Evolutionary conservation across 2,888 invertebrate species (phyloP), one percentile per base, ranked within the genome.

Genomic region (Hypselothyrea guttata): DNA sequence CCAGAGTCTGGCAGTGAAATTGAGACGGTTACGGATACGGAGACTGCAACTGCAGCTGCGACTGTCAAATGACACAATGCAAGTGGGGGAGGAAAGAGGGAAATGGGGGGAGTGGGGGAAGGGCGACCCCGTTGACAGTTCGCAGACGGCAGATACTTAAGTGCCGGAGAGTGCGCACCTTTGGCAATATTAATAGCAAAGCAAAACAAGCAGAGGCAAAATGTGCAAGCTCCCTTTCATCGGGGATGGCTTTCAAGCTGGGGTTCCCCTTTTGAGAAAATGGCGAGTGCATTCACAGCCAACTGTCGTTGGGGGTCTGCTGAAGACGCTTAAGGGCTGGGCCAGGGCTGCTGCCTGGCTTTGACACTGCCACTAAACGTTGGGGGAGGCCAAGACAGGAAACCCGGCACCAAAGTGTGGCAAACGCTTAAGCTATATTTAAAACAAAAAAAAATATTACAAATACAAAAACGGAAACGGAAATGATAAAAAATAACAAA

Each of bases 71-170:
- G 81, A 82, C 81, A 84, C 84, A 81, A 84, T 82, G 71, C 65
- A 47, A 44, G 38, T 30, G 27, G 53, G 38, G 34, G 12, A 42
- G 46, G 51, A 27, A 53, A 28, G 9, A 22, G 33, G 12, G n/a
- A 30, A 12, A 18, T 8, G 7, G 18, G 28, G 8, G 13, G 1
- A 27, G 40, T 1, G 16, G 9, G 9, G 44, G 18, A 5, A 28
- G 45, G 53, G 57, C 68, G 59, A 66, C 66, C 72, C 71, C 66
- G 75, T 78, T 78, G 84, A 84, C 81, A 85, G 81, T 72, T 72
- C 77, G 68, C 85, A 84, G 84, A 84, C 86, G 85, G 81, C 75
- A 79, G 72, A 55, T 85, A 82, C 82, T 82, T 82, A 85, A 82
- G 85, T 79, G 70, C 74, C 81, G 51, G 46, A 74, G 84, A 79